phyloP scores from a whole-genome alignment of 2,113 vertebrate species.

The Chloropsis hardwickii region DNA sequence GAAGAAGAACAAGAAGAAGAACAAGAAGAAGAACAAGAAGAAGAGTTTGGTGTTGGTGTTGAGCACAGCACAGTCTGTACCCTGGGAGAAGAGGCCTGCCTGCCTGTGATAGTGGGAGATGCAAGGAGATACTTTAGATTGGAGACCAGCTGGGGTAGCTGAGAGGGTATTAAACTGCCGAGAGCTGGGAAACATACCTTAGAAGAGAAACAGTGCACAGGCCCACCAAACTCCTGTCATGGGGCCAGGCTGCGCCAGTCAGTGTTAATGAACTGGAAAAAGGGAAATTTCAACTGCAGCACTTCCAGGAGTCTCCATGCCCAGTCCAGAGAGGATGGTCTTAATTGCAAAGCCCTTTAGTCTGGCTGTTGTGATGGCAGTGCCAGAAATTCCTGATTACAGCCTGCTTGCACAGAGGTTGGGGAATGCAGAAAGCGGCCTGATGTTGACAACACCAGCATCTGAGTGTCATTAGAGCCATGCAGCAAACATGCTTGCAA shows the following conservation, averaged over 20 bases:
- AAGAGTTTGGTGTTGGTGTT: neutral
- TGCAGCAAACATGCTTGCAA: rapidly evolving
- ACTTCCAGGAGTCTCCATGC: neutral
- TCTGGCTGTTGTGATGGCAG: neutral
- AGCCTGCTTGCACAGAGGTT: neutral
- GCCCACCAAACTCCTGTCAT: neutral
- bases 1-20: too few relatives aligned
- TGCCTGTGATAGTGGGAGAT: neutral
- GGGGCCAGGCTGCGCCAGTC: neutral
- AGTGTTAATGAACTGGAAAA: neutral
- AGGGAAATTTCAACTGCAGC: neutral
- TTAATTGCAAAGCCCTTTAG: neutral
- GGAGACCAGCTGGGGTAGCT: neutral
- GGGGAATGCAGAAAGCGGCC: neutral
- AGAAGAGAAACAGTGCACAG: neutral
- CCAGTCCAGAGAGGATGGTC: neutral
- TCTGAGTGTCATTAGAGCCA: neutral
- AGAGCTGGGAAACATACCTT: neutral
- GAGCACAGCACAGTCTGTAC: neutral
- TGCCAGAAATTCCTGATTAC: neutral
- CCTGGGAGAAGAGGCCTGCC: neutral
- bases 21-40: too few relatives aligned
- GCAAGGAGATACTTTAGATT: neutral
- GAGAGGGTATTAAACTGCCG: neutral
- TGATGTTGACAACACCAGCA: neutral